Evolutionary conservation across 2,113 vertebrate species (phyloP), one percentile per base, ranked within the genome.

Genomic region (Mormyrus iriodes): DNA sequence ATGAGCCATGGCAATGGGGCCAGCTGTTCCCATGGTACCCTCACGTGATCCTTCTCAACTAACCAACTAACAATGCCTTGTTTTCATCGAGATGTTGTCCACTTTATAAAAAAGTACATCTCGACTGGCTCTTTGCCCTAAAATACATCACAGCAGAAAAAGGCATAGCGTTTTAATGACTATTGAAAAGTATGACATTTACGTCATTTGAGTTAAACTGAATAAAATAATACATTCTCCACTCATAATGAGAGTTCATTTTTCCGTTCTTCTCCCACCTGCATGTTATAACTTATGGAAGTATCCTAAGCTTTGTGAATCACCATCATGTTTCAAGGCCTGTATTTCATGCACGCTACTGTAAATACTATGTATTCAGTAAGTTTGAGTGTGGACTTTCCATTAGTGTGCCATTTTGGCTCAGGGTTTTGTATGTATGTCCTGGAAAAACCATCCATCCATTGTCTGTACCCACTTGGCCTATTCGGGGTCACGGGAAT

Each of bases 91-190:
- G 89, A 31, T n/a, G 84, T 88, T 90, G 91, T 90, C 91, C 93
- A 92, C 93, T 58, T 91, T 90, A 91, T 89, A 88, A 88, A 91
- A 94, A 94, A 95, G 95, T 94, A 93, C 91, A 89, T 88, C 21
- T 93, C 92, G 91, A 79, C 90, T 49, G 91, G 58, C 84, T 52
- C 7, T 83, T 31, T 79, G 73, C 73, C 31, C 35, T 35, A 9
- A 55, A 79, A 39, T 42, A 13, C 73, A 42, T 4, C 73, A 12
- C 8, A 42, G 35, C 42, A 48, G 79, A 48, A 19, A 48, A 10
- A n/a, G 24, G 17, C 17, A 12, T 6, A 35, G 13, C 27, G 12
- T 42, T 8, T 19, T 10, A 79, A 73, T 35, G 13, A 19, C 19
- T 42, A 42, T 79, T 42, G 19, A 42, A 7, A 79, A 79, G 42